Base-by-base conservation (phyloP, 2,888 invertebrate species). In the Apeira syringaria region DNA sequence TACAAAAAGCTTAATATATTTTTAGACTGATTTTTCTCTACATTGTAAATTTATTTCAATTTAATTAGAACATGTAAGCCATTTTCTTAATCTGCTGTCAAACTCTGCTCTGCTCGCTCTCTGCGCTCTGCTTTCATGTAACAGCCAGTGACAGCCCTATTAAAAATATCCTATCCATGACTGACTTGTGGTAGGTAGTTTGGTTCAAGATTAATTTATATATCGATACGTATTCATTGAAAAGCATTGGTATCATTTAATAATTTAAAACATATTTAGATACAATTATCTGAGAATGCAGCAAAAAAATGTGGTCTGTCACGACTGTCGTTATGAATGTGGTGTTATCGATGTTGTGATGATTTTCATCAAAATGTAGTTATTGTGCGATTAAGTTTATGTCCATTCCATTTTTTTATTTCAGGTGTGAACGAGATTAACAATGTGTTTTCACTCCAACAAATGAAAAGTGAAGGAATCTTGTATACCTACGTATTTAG, bases 361-460 rank as follows among this genome's bases (percentile, higher is more conserved):
- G 31, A 47, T 45, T 48, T 40, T 28, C 43, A 34, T 36, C 29
- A 36, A 24, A 28, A n/a, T 47, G 50, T 42, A 35, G 35, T 24
- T 38, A 46, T 37, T 52, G 44, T 68, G 65, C 65, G 2, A 15
- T 15, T 3, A 15, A 3, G 4, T 15, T 15, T 15, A 4, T 15
- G 15, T 15, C 15, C 15, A 15, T 68, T 56, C 59, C 63, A 63
- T 66, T 70, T 68, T 61, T 20, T 71, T 58, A 60, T 83, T 85
- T 68, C 83, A 88, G 87, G 73, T 80, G 70, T 77, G 68, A 61
- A 69, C 70, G 77, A 78, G 74, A 71, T 74, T 74, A 81, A 86
- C 80, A 82, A 86, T 78, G 81, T 75, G 72, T 80, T 74, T 67
- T 69, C 79, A 68, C 71, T 60, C 67, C 70, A 76, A 70, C 74